These are phyloP conservation scores for Petrocephalus sullivani DNA, from an alignment of 2,797 vertebrate genomes.

Conservation along the genomic window DNA sequence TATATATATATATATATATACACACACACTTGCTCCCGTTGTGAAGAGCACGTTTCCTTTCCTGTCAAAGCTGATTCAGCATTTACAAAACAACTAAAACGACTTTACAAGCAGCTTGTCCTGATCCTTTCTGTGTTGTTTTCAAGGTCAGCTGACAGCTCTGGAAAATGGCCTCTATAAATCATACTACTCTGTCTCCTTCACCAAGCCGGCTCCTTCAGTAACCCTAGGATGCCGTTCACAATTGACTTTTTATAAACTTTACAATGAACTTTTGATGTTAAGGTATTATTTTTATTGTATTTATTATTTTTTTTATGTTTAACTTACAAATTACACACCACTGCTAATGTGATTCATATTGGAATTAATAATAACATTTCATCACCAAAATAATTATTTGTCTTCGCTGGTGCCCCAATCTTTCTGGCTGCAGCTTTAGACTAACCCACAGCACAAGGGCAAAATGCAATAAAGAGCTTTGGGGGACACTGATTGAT, in stretches of 20 bases:
- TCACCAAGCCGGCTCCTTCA: not conserved
- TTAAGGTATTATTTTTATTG: not conserved
- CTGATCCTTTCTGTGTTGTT: not conserved
- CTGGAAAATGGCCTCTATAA: not conserved
- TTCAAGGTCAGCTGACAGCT: slow-evolving; percentile 12
- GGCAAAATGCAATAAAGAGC: too few relatives aligned
- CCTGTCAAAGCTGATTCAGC: not conserved
- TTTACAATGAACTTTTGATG: not conserved
- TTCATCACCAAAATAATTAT: too few relatives aligned
- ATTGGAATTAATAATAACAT: too few relatives aligned
- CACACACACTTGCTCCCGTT: not conserved
- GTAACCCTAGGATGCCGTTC: not conserved
- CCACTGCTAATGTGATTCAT: too few relatives aligned
- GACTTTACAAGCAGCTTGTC: not conserved
- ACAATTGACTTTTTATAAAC: not conserved
- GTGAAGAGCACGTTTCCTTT: not conserved
- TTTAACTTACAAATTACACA: too few relatives aligned
- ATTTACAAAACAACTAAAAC: not conserved
- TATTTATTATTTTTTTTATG: not conserved
- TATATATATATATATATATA: not conserved
- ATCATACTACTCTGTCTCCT: not conserved
- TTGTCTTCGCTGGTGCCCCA: too few relatives aligned
- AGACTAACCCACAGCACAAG: too few relatives aligned
- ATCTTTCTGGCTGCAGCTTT: too few relatives aligned
- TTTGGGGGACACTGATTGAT: too few relatives aligned